Base-by-base conservation (phyloP, 2,797 vertebrate genomes). In the Spea hammondii region DNA sequence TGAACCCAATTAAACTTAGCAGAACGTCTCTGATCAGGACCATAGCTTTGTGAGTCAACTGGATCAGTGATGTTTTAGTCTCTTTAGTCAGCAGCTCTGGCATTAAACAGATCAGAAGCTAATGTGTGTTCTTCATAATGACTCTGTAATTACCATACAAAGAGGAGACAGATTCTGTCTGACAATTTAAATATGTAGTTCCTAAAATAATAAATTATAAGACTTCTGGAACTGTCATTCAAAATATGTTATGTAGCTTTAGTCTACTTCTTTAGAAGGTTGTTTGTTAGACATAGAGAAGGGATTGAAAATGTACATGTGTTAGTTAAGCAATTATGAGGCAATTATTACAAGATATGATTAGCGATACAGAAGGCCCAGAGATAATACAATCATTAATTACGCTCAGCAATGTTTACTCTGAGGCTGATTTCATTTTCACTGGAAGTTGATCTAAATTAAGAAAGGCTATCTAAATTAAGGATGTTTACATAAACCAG, bases 281-380 rank as follows among this genome's bases (percentile, higher is more conserved):
- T 73, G 70, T 69, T 70, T 82, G 75, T 69, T 70, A 70, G 70
- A 65, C 65, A 54, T 59, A 77, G 65, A 70, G 49, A 77, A 65
- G 74, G 70, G 73, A 82, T 78, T 65, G 48, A 55, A 77, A 82
- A 73, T 82, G 14, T 74, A 78, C 75, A 74, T 70, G 65, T 74
- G 75, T 82, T 67, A 82, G 65, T 74, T 73, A 74, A 57, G 70
- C 70, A 82, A 82, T 77, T 82, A 82, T 70, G 75, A 82, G 75
- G 64, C 70, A 73, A 77, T 82, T 78, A 78, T 77, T 82, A 82
- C 54, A 77, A 82, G 80, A 82, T 77, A 77, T 82, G 75, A 82
- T 82, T 82, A 82, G 65, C 66, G 55, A 72, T 70, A 82, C 75
- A 77, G 70, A 82, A 73, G 67, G 70, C 79, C 75, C 79, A 49